Evolutionary conservation across 2,797 vertebrate genomes (phyloP).

Genomic region (Tapirus indicus): DNA sequence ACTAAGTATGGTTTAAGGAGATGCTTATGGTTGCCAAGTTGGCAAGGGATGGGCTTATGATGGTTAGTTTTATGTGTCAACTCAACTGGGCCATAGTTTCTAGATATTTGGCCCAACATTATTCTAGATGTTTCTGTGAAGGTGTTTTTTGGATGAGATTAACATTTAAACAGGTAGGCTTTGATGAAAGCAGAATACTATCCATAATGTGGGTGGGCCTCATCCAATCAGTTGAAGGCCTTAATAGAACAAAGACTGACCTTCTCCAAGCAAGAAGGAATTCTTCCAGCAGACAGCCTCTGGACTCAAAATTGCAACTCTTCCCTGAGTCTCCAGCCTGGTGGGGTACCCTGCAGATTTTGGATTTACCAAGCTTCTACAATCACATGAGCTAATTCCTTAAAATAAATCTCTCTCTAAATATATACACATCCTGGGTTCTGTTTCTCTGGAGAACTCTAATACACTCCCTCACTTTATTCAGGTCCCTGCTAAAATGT

Average conservation of each 20-base stretch:
- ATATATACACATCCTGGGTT: not conserved
- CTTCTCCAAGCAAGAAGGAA: not conserved
- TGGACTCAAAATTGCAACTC: not conserved
- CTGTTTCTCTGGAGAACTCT: constrained; percentile 13
- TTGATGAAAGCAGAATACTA: not conserved
- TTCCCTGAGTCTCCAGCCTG: not conserved
- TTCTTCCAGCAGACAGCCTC: not conserved
- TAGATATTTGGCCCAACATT: not conserved
- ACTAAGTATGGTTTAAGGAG: not conserved
- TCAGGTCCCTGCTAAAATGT: constrained; percentile 23
- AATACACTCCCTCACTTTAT: not conserved
- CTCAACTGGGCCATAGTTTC: not conserved
- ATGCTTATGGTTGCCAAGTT: not conserved
- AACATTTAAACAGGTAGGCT: not conserved
- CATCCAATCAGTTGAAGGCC: not conserved
- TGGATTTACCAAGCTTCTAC: not conserved
- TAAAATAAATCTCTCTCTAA: not conserved
- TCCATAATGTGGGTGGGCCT: not conserved
- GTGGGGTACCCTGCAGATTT: not conserved
- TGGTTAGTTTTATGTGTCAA: not conserved
- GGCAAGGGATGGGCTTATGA: not conserved
- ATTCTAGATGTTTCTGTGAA: not conserved
- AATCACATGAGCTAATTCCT: not conserved
- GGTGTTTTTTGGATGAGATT: not conserved
- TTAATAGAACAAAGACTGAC: not conserved